phyloP scores from a whole-genome alignment of 2,888 invertebrate species.

The Sussaba pulchella region DNA sequence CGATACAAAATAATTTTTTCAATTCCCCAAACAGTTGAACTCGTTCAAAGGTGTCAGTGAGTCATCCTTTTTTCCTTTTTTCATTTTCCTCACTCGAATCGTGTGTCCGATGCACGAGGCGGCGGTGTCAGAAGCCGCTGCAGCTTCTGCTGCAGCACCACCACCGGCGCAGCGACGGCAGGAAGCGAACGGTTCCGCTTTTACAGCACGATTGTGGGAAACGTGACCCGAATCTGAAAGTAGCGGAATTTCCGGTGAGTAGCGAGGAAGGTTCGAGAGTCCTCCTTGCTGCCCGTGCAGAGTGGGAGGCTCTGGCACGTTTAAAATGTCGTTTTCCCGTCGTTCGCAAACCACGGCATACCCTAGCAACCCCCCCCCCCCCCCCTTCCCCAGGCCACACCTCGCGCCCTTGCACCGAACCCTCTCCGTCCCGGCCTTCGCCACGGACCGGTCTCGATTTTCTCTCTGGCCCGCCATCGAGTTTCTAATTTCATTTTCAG shows the following conservation, averaged over 20 bases:
- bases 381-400: slow-evolving; percentile 19
- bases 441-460: background rate
- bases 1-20: slow-evolving; percentile 53
- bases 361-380: background rate
- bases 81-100: slow-evolving; percentile 22
- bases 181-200: slow-evolving; percentile 55
- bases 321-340: slow-evolving; percentile 67
- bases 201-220: slow-evolving; percentile 54
- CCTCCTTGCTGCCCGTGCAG: background rate
- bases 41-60: slow-evolving; percentile 48
- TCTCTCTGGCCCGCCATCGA: slow-evolving; percentile 41
- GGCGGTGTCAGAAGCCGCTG: slow-evolving; percentile 1
- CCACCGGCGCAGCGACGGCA: slow-evolving; percentile 6
- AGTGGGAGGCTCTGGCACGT: slow-evolving; percentile 58
- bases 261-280: slow-evolving; percentile 19
- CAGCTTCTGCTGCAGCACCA: slow-evolving; percentile 4
- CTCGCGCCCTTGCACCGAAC: background rate
- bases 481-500: slow-evolving; percentile 72
- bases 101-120: slow-evolving; percentile 12
- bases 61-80: slow-evolving; percentile 32
- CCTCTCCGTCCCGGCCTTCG: too few species aligned
- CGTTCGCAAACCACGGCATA: slow-evolving; percentile 31
- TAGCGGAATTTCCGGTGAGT: slow-evolving; percentile 52
- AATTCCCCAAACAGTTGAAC: slow-evolving; percentile 28
- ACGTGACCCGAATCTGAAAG: slow-evolving; percentile 63